Base-by-base conservation (phyloP, 1,140 invertebrate genomes). In the Macrobrachium rosenbergii region DNA sequence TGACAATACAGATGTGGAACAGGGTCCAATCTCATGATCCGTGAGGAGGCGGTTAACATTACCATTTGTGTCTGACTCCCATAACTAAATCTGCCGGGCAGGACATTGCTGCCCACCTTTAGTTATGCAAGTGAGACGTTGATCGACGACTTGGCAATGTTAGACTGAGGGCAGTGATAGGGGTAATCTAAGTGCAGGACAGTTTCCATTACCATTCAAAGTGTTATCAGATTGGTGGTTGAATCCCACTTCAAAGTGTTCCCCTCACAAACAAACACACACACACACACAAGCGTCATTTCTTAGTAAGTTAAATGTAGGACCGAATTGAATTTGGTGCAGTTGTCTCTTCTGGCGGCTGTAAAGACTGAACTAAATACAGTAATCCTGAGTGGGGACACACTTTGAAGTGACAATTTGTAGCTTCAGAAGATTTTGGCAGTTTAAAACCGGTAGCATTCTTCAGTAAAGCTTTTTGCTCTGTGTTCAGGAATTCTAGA, bases 381-480 rank as follows among this genome's bases (percentile, higher is more conserved):
- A 17, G 17, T 75, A 45, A 21, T 19, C 59, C 59, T 7, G 16
- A 14, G 37, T 45, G 52, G 16, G 52, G 52, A n/a, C 45, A 21
- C 45, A 58, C 52, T 58, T 45, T 58, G 45, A 45, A 19, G 45
- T 77, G 59, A 17, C 45, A 45, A 21, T 21, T 45, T 43, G 23
- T 45, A 14, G 43, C 75, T 59, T 28, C 52, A 52, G 62, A 37
- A 64, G 63, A 81, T 60, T 67, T 81, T 69, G 78, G 78, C 78
- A 81, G 63, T 64, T 81, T 37, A 67, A 63, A 45, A 63, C 78
- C 63, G 45, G 45, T 64, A 81, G 78, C 78, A 81, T 81, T 63
- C 63, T 81, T 81, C 78, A 81, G 23, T 64, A 81, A 81, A 63
- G 60, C 78, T 81, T 64, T 43, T 64, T 81, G 62, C 78, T 81